Evolutionary conservation across 2,888 invertebrate genomes (phyloP).

Genomic region (Oscheius sp.): DNA sequence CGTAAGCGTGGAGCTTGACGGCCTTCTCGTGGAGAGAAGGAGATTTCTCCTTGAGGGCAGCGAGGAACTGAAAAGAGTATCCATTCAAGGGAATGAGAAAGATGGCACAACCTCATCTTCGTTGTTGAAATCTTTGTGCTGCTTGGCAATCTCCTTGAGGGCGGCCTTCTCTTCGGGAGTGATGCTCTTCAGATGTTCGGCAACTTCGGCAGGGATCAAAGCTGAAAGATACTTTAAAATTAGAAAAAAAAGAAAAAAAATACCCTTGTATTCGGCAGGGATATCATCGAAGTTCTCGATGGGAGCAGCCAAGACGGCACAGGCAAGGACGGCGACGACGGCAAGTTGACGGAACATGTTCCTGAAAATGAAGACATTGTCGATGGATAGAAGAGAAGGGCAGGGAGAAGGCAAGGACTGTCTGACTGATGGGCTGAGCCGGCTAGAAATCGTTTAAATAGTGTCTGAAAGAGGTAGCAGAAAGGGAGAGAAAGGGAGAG

Average conservation of each 20-base stretch:
- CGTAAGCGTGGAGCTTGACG: conserved; percentile 56
- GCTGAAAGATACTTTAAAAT: conserved; percentile 42
- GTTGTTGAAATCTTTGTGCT: conserved; percentile 56
- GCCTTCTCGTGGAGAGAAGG: conserved; percentile 67
- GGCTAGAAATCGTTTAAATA: background rate
- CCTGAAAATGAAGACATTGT: background rate
- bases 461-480: conserved; percentile 14
- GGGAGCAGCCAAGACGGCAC: conserved; percentile 52
- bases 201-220: conserved; percentile 69
- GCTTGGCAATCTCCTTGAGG: conserved; percentile 67
- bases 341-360: conserved; percentile 35
- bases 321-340: conserved; percentile 53
- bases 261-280: conserved; percentile 67
- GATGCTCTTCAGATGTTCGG: conserved; percentile 66
- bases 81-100: background rate
- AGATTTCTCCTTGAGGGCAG: conserved; percentile 67
- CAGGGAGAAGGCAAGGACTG: conserved; percentile 1
- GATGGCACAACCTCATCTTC: conserved; percentile 55
- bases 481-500: background rate
- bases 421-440: too few species aligned
- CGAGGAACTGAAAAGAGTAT: conserved; percentile 53
- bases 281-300: conserved; percentile 64
- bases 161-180: conserved; percentile 67
- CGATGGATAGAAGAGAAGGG: background rate
- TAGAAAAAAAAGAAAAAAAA: background rate